Conservation (phyloP, 2,888 invertebrate genomes). For the Melikaiella ostensackeni region DNA sequence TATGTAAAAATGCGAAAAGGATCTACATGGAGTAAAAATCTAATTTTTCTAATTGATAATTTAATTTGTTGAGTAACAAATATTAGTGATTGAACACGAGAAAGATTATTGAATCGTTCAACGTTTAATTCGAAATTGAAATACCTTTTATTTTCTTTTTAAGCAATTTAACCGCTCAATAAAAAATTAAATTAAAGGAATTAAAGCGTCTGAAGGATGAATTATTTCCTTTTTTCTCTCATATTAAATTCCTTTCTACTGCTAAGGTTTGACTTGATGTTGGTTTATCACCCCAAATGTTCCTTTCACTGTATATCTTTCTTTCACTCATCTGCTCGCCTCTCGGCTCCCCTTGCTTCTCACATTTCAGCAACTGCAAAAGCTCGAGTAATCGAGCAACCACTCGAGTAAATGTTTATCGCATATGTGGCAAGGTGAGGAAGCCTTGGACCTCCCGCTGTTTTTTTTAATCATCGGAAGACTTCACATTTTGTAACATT, state of each 20-base stretch:
- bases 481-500: neutral
- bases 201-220: neutral
- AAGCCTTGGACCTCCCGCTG: slow-evolving; percentile 2
- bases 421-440: slow-evolving; percentile 24
- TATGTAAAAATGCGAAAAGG: no score
- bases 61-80: no score
- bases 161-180: neutral
- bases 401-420: slow-evolving; percentile 30
- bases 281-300: slow-evolving; percentile 23
- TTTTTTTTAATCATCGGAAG: neutral
- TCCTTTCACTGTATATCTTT: slow-evolving; percentile 32
- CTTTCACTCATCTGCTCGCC: slow-evolving; percentile 34
- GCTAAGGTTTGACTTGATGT: neutral
- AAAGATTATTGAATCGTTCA: no score
- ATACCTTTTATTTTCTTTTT: no score
- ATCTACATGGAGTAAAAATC: no score
- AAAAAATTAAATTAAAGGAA: neutral
- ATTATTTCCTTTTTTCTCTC: neutral
- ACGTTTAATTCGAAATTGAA: no score
- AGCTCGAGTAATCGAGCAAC: slow-evolving; percentile 29
- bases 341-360: slow-evolving; percentile 32
- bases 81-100: no score
- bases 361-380: slow-evolving; percentile 29
- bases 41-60: no score
- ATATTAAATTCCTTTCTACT: neutral